phyloP scores from a whole-genome alignment of 1,140 invertebrate genomes.

The Ceratitis capitata region DNA sequence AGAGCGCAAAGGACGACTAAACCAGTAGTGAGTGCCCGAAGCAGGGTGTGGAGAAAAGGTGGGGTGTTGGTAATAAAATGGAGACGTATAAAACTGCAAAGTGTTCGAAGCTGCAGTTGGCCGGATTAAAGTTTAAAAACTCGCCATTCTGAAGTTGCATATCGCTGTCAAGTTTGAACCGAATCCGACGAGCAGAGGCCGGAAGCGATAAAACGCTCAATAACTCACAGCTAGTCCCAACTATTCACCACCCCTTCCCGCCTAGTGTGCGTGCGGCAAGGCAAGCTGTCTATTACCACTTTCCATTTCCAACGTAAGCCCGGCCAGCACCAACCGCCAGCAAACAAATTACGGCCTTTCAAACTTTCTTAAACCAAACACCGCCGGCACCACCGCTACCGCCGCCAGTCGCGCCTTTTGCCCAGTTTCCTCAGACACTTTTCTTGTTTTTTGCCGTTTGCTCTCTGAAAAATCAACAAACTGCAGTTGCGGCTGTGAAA shows the following conservation, averaged over 20 bases:
- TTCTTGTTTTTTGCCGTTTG: background rate
- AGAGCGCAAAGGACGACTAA: too few species aligned
- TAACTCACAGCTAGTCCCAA: background rate
- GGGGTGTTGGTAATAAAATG: too few species aligned
- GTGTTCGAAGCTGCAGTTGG: slow-evolving; percentile 14
- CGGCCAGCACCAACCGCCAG: background rate
- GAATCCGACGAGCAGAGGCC: background rate
- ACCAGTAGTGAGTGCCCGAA: too few species aligned
- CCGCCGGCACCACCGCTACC: background rate
- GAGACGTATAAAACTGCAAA: background rate
- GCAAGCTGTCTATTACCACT: slow-evolving; percentile 11
- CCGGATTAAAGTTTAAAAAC: slow-evolving; percentile 29
- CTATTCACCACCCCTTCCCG: background rate
- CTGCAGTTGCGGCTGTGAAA: background rate
- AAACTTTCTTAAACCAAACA: slow-evolving; percentile 10
- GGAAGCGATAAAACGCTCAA: background rate
- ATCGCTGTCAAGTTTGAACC: background rate
- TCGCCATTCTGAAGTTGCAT: background rate
- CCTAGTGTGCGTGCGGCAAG: background rate
- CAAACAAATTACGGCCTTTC: slow-evolving; percentile 14
- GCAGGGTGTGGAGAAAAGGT: too few species aligned
- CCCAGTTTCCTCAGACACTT: background rate
- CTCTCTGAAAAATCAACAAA: background rate
- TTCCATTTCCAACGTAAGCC: background rate
- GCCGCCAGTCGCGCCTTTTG: background rate